Base-by-base conservation (phyloP, 2,888 invertebrate genomes). In the Stomorhina lunata region DNA sequence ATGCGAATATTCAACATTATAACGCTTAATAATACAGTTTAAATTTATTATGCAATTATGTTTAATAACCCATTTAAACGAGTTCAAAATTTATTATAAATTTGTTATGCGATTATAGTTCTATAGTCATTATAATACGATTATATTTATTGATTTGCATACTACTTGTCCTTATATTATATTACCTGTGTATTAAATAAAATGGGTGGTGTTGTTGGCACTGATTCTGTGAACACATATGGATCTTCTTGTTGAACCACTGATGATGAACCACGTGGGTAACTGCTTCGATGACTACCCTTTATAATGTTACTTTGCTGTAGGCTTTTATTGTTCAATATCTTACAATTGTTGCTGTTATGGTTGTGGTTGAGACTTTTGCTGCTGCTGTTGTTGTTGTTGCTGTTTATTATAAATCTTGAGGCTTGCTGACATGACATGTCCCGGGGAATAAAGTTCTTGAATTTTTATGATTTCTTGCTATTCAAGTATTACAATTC, bases 341-440 rank as follows among this genome's bases (percentile, higher is more conserved):
- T 65, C 57, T 76, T 76, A 57, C 59, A 75, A 45, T 75, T 76
- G 72, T 40, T 83, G 80, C 53, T 83, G 59, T 50, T 59, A 37
- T 17, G 20, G 48, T 17, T 50, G 65, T 25, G 76, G 63, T 50
- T 71, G 61, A n/a, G n/a, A n/a, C n/a, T n/a, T n/a, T 6, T 68
- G 66, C 37, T 73, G 57, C 84, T 86, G 86, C 71, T 72, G 59
- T 83, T 85, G 86, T 59, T 69, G 85, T 75, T 84, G 86, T 61
- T 84, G 86, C 79, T 85, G 25, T 85, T 84, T 85, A 88, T 85
- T 84, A 87, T 87, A 85, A 88, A 87, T 89, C 89, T 90, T 84
- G 90, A 87, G 86, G 86, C 89, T 90, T 91, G 91, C 90, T 91
- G 91, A 91, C 91, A 91, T 91, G 91, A 91, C 91, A 91, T 91